Evolutionary conservation across 2,113 vertebrate genomes (phyloP).

Genomic region (Rhynchopsitta pachyrhyncha): DNA sequence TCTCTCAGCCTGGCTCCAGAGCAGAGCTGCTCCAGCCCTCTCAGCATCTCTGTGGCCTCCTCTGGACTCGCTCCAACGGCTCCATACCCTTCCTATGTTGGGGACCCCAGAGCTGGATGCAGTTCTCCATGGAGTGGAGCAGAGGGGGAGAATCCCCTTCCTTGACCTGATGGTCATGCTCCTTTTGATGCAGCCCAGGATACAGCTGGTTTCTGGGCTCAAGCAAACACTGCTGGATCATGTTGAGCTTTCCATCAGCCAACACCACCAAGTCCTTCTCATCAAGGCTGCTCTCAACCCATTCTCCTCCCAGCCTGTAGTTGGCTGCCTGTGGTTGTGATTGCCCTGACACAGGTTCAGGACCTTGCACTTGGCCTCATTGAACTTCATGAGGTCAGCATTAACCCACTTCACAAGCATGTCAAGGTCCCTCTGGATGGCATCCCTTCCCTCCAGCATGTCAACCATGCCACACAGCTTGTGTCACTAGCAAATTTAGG

Average conservation of each 20-base stretch:
- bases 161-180: background rate
- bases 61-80: background rate
- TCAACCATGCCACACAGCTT: background rate
- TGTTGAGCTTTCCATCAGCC: background rate
- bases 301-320: background rate
- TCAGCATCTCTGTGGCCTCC: background rate
- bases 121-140: background rate
- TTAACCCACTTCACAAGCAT: background rate
- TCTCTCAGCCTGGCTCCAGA: background rate
- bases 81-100: background rate
- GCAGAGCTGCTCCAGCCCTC: background rate
- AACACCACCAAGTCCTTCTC: background rate
- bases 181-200: background rate
- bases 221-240: background rate
- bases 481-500: background rate
- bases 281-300: background rate
- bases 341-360: background rate
- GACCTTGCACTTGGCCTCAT: background rate
- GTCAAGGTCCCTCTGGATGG: background rate
- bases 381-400: background rate
- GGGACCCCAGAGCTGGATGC: background rate
- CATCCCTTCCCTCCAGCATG: background rate
- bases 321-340: background rate
- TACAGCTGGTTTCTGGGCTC: background rate
- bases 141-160: background rate